Evolutionary conservation across 92 coral and sea anemone genomes (phyloP).

Genomic region (Heliopora coerulea): DNA sequence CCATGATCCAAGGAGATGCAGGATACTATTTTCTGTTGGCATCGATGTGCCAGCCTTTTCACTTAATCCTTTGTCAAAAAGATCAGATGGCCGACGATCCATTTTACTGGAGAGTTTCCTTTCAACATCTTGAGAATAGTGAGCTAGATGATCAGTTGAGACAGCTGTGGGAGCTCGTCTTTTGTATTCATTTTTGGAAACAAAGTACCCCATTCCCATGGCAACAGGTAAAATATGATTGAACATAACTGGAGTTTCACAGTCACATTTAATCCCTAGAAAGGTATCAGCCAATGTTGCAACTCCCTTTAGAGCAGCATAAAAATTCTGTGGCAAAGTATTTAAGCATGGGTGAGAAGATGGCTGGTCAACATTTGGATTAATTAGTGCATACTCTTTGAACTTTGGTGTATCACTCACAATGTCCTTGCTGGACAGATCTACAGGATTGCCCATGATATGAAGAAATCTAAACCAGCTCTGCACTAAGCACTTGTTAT

Average conservation of each 20-base stretch:
- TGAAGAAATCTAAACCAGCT: slow-evolving; percentile 98
- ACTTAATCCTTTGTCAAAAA: slow-evolving; percentile 53
- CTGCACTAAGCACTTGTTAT: slow-evolving; percentile 72
- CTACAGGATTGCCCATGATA: slow-evolving; percentile 90
- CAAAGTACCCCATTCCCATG: slow-evolving; percentile 46
- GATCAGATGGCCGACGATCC: slow-evolving; percentile 46
- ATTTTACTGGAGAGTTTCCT: slow-evolving; percentile 22
- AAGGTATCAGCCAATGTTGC: slow-evolving; percentile 77
- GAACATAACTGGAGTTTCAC: slow-evolving; percentile 87
- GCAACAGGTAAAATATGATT: slow-evolving; percentile 56
- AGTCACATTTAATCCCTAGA: slow-evolving; percentile 62
- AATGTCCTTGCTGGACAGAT: slow-evolving; percentile 76
- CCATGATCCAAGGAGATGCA: slow-evolving; percentile 95
- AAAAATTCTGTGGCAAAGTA: slow-evolving; percentile 80
- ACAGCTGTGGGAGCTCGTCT: slow-evolving; percentile 70
- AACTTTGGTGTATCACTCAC: slow-evolving; percentile 83
- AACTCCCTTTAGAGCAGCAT: slow-evolving; percentile 91
- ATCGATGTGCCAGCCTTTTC: slow-evolving; percentile 28
- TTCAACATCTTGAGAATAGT: slow-evolving; percentile 49
- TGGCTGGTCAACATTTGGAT: slow-evolving; percentile 69
- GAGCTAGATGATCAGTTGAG: slow-evolving; percentile 62
- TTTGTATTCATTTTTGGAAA: slow-evolving; percentile 59
- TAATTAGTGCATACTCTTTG: slow-evolving; percentile 90
- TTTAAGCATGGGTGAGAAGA: slow-evolving; percentile 82
- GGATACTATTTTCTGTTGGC: slow-evolving; percentile 89